Percentiles rank a stretch among this genome's conserved stretches.
Conservation (phyloP, 1,140 invertebrate genomes). For the Hylyphantes graminicola region DNA sequence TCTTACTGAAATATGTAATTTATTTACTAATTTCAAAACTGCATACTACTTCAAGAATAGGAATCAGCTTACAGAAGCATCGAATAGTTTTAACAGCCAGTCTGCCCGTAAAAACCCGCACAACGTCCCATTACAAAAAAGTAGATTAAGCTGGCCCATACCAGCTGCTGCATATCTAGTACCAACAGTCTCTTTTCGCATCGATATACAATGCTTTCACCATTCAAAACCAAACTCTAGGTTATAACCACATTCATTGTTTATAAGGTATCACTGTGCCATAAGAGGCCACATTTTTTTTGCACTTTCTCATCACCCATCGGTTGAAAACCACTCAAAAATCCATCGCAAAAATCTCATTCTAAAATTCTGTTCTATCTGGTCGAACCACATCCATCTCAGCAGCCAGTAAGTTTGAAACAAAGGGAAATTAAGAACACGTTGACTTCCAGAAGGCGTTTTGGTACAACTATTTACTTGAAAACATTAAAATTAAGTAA, state of each 20-base stretch:
- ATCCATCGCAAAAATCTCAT: background rate
- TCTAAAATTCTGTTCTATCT: slow-evolving; percentile 1
- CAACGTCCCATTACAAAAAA: slow-evolving; percentile 4
- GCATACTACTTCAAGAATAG: no score
- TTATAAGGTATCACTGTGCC: slow-evolving; percentile 9
- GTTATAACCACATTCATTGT: no score
- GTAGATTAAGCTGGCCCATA: slow-evolving; percentile 8
- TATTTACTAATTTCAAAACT: no score
- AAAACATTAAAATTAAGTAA: slow-evolving; percentile 46
- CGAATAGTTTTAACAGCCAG: slow-evolving; percentile 3
- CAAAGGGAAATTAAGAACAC: background rate
- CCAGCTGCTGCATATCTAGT: slow-evolving; percentile 51
- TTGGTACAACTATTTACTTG: background rate
- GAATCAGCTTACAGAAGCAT: no score
- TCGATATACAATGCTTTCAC: no score
- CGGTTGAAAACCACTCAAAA: background rate
- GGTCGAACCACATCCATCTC: background rate
- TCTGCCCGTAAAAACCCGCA: slow-evolving; percentile 22
- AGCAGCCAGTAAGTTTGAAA: slow-evolving; percentile 50
- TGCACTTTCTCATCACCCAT: background rate
- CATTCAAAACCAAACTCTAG: no score
- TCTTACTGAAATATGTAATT: no score
- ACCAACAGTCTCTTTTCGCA: background rate
- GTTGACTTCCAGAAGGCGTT: background rate
- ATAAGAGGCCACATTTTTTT: slow-evolving; percentile 11